Conservation (phyloP, 1,140 invertebrate species). For the Geopemphigus sp. region DNA sequence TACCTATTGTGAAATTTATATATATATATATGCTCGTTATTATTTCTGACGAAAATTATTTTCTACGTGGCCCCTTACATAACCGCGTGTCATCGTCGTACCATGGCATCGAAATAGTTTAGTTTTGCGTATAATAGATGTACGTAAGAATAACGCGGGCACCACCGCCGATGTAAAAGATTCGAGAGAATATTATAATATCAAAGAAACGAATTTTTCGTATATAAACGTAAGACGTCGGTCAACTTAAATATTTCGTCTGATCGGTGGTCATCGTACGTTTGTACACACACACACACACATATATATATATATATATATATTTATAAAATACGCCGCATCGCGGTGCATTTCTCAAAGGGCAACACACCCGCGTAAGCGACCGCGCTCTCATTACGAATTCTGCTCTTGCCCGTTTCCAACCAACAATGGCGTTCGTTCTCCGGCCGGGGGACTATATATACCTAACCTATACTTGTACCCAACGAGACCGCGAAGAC, state of each 20-base stretch:
- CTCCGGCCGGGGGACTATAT: conserved; percentile 13
- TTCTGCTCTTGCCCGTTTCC: conserved; percentile 47
- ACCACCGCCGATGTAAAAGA: too few relatives aligned
- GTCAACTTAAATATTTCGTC: neutral
- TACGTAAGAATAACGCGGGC: too few relatives aligned
- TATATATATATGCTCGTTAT: too few relatives aligned
- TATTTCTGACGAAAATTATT: neutral
- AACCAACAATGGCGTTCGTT: conserved; percentile 45
- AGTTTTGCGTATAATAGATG: too few relatives aligned
- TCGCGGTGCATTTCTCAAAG: conserved; percentile 40
- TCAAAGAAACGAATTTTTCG: neutral
- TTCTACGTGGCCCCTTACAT: neutral
- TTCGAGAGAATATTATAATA: neutral
- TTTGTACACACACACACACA: too few relatives aligned
- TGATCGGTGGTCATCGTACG: neutral
- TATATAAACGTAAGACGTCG: neutral
- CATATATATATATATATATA: too few relatives aligned
- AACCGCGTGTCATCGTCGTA: neutral
- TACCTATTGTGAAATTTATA: neutral
- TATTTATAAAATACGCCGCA: neutral
- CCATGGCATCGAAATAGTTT: too few relatives aligned
- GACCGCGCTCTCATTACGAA: conserved; percentile 38
- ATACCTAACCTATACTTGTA: conserved; percentile 1
- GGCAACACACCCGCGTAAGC: conserved; percentile 42
- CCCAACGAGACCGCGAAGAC: conserved; percentile 12